These are phyloP conservation scores for Phenganax stokvisi DNA, from an alignment of 92 coral and sea anemone species.

Conservation along the genomic window DNA sequence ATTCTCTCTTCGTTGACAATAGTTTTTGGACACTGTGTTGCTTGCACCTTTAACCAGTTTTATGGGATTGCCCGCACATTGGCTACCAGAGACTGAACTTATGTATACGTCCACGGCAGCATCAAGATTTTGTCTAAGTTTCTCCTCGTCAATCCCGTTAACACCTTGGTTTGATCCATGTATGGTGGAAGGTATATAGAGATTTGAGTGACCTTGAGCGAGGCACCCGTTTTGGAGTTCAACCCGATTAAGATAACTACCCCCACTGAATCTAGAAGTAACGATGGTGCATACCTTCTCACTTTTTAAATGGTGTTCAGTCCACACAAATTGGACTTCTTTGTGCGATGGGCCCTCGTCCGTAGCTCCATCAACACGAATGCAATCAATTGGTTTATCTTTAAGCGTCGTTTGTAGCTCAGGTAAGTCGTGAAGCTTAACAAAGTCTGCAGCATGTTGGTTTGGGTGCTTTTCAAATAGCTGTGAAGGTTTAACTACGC, in stretches of 20 bases:
- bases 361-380: slow-evolving; percentile 5
- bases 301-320: slow-evolving; percentile 7
- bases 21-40: slow-evolving; percentile 2
- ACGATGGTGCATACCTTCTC: slow-evolving; percentile 13
- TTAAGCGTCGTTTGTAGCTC: background rate
- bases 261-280: slow-evolving; percentile 9
- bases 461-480: background rate
- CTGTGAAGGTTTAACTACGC: background rate
- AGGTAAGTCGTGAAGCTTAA: background rate
- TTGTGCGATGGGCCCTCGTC: slow-evolving; percentile 11
- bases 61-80: slow-evolving; percentile 23
- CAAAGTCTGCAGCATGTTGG: slow-evolving; percentile 22
- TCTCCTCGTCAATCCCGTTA: slow-evolving; percentile 28
- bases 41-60: slow-evolving; percentile 38
- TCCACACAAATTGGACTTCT: slow-evolving; percentile 11
- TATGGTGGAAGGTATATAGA: slow-evolving; percentile 3
- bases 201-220: slow-evolving; percentile 7
- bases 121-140: slow-evolving; percentile 32
- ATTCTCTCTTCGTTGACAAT: slow-evolving; percentile 11
- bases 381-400: background rate
- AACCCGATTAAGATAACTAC: background rate
- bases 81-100: slow-evolving; percentile 25
- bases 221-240: background rate
- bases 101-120: slow-evolving; percentile 33
- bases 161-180: slow-evolving; percentile 17